These are phyloP conservation scores for Rana temporaria DNA, from an alignment of 2,113 vertebrate genomes.

Conservation along the genomic window DNA sequence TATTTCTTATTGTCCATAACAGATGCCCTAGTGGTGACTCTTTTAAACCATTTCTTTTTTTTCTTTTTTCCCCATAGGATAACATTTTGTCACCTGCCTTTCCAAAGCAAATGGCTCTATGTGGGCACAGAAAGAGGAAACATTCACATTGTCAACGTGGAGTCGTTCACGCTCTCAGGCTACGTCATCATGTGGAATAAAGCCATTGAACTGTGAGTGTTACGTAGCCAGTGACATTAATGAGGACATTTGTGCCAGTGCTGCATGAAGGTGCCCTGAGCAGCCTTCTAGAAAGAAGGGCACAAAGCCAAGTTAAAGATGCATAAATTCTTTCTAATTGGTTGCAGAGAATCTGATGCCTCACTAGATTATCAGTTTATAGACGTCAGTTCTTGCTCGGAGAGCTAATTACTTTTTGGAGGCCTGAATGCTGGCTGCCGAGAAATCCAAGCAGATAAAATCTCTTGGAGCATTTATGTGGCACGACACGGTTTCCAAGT, in stretches of 20 bases:
- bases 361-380: constrained; percentile 55
- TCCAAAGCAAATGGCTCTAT: constrained; percentile 99
- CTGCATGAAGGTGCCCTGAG: constrained; percentile 44
- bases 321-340: constrained; percentile 52
- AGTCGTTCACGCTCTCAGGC: constrained; percentile 99
- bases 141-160: constrained; percentile 98
- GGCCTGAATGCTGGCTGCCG: constrained; percentile 42
- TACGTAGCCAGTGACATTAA: constrained; percentile 51
- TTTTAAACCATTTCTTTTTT: neutral
- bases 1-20: neutral
- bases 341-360: constrained; percentile 52
- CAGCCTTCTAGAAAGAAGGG: constrained; percentile 40
- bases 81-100: constrained; percentile 98
- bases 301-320: constrained; percentile 48
- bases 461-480: constrained; percentile 39
- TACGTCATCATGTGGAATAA: constrained; percentile 99
- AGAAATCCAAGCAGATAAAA: constrained; percentile 50
- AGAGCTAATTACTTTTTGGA: constrained; percentile 56
- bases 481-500: constrained; percentile 19
- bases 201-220: constrained; percentile 99
- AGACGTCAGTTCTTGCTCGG: constrained; percentile 51
- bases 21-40: no score
- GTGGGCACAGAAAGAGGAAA: constrained; percentile 97
- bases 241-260: constrained; percentile 49
- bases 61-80: constrained; percentile 81